Evolutionary conservation across 92 coral and sea anemone species (phyloP), one percentile per base, ranked within the genome.

Genomic region (Epizoanthus fatuus): DNA sequence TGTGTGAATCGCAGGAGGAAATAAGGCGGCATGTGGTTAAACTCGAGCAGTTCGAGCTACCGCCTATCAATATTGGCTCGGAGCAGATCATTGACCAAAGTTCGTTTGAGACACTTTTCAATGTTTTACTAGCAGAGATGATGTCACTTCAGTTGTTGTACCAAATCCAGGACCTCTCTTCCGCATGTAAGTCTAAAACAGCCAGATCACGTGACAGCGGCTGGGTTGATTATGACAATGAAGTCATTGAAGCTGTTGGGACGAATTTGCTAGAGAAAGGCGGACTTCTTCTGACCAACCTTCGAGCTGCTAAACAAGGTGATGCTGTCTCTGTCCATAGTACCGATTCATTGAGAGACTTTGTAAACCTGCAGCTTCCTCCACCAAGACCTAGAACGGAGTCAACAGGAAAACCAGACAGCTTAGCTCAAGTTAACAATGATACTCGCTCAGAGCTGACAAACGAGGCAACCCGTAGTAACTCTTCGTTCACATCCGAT

Each of bases 141-240:
- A 95, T 95, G 98, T 95, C 98, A 57, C 91, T 95, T 6, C 98
- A 95, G 74, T 59, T 95, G 69, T 84, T 95, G 44, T 95, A 95
- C 81, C 98, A 95, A 74, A 95, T 95, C 93, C 98, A 95, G 79
- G 98, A 93, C 69, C 89, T 95, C 59, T 94, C 98, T 4, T 93
- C 89, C 42, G 95, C 95, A 9, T 95, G 96, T 65, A 84, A 81
- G 78, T 82, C 69, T 5, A 93, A 84, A 49, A 75, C 93, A 19
- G 87, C 86, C 14, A 76, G 88, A 73, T 90, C 98, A 71, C 95
- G 96, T 72, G 98, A 95, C 92, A 92, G 98, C 55, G 96, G 98
- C 55, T 95, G 98, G 86, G 91, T 93, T 52, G 98, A 92, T 73
- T 92, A 92, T 82, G 96, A 95, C 38, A 96, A 95, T 25, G 98